Evolutionary conservation across 2,888 invertebrate genomes (phyloP), one percentile per base, ranked within the genome.

Genomic region (Strigamia maritima): DNA sequence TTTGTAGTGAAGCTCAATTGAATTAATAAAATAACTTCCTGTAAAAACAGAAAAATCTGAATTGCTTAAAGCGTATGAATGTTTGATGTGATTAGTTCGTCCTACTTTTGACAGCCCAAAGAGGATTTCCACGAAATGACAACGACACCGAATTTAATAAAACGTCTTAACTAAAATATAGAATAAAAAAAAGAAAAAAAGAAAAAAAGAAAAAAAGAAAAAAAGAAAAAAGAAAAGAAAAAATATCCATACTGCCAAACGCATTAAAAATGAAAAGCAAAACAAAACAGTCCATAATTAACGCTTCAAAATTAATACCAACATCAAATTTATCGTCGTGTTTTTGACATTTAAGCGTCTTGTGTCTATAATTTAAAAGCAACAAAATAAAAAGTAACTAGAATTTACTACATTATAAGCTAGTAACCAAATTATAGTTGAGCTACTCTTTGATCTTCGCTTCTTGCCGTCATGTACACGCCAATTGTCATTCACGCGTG

Each of bases 381-480:
- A 54, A n/a, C n/a, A 54, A 54, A 54, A 54, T 19, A 54, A 54
- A 54, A 54, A n/a, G 8, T 19, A 70, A 28, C 70, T 26, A 70
- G 6, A 70, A 26, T 26, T 70, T 12, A 70, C n/a, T 24, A 70
- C 70, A 70, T 70, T 28, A 70, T 16, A 70, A 70, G 12, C 28
- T n/a, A 14, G 0, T 70, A 70, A 24, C 28, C 28, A 70, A 70
- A 70, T 70, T 70, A 70, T 70, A 70, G 70, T 14, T 26, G 70
- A 54, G 70, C n/a, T 28, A 24, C 70, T 70, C 70, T 70, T 70
- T 70, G 70, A 70, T 70, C 70, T 70, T 70, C 70, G 24, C 70
- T 26, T 2, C 70, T 70, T 12, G 28, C 70, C 70, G 70, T 70
- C 70, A n/a, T 70, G n/a, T 28, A 70, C 70, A 70, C 70, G 70